Conservation (phyloP, 2,113 vertebrate genomes). For the Trogon surrucura region DNA sequence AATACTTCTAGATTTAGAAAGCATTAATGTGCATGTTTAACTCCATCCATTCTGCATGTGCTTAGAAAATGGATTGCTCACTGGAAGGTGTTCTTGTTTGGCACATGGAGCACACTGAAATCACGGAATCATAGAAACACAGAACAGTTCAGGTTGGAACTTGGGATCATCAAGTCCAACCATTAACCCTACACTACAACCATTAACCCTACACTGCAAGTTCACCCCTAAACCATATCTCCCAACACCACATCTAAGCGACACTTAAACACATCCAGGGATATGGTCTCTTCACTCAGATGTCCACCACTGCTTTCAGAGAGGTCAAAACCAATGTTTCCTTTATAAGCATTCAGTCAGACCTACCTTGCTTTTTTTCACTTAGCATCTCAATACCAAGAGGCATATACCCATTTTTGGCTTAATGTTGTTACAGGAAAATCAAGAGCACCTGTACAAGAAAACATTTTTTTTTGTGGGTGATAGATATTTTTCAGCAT, state of each 20-base stretch:
- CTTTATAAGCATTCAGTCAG: neutral
- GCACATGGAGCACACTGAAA: neutral
- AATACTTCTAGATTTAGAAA: conserved; percentile 7
- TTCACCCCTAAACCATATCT: too few species aligned
- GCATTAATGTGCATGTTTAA: neutral
- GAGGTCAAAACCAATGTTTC: neutral
- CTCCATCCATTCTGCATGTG: neutral
- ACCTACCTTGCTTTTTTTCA: neutral
- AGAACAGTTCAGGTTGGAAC: too few species aligned
- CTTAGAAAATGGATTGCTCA: neutral
- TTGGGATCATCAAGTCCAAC: too few species aligned
- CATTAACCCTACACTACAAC: too few species aligned
- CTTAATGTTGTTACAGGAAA: neutral
- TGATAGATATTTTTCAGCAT: neutral
- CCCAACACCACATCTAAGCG: too few species aligned
- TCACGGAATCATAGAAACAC: neutral
- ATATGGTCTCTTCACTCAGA: neutral
- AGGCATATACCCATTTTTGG: neutral
- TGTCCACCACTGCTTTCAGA: neutral
- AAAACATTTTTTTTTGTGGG: neutral
- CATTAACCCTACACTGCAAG: too few species aligned
- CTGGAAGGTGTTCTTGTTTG: neutral
- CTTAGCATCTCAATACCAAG: neutral
- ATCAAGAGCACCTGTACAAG: neutral
- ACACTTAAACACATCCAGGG: too few species aligned